Evolutionary conservation across 2,888 invertebrate species (phyloP), one percentile per base, ranked within the genome.

Genomic region (Macrophya alboannulata): DNA sequence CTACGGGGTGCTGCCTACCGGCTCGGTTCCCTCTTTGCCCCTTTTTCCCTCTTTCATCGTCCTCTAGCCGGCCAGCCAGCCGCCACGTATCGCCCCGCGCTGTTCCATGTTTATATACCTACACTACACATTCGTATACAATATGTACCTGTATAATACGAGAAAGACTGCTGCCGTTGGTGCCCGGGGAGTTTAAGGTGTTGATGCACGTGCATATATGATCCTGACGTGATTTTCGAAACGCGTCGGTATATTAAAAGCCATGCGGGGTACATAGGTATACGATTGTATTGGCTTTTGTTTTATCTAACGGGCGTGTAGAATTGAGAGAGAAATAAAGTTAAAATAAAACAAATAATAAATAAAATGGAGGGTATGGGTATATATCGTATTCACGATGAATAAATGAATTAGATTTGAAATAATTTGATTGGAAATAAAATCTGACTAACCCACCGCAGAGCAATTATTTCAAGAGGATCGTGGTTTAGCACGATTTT

Each of bases 1-100:
- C 88, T 84, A 74, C 77, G 83, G 85, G 84, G 83, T 65, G 77
- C 79, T 59, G 77, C 83, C 81, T 83, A 62, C 84, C 62, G 45
- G 51, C 76, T 84, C 55, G 68, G 48, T 84, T 71, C 55, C 79
- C 45, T 77, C 45, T 43, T 81, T 8, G n/a, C 48, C 71, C 71
- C 65, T 51, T 74, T 86, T 86, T 74, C 79, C 79, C 85, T 40
- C 65, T 68, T 51, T 51, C 59, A 31, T 83, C 83, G 48, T 68
- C 48, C 48, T 68, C 51, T 43, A 40, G 43, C 81, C 62, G 81
- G 59, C 81, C 81, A 62, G 43, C 81, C 81, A 81, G 9, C 81
- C 59, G 25, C 81, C 59, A 40, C 77, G 77, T 77, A 77, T 77
- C 77, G 76, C n/a, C 59, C 62, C 43, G 81, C 43, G 59, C 25